A percentile compares a stretch with the other conserved stretches of the same genome.
These are phyloP conservation scores for Elmis aenea DNA, from an alignment of 2,888 invertebrate genomes.

Conservation along the genomic window DNA sequence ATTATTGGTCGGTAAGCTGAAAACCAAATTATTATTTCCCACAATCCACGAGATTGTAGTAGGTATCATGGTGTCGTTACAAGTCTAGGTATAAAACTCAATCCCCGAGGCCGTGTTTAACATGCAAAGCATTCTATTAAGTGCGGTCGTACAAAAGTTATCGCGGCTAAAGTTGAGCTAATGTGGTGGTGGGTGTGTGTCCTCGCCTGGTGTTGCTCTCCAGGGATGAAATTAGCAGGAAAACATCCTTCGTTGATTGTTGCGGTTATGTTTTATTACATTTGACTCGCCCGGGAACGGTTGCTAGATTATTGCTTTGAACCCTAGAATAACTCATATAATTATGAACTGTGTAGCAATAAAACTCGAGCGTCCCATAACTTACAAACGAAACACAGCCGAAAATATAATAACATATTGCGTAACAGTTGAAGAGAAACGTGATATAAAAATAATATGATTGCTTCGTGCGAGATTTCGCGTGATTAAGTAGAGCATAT, in stretches of 20 bases:
- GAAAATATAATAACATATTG: no score
- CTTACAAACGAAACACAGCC: no score
- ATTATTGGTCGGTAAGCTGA: no score
- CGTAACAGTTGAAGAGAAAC: no score
- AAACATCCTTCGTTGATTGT: slow-evolving; percentile 19
- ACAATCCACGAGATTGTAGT: slow-evolving; percentile 21
- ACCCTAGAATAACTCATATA: slow-evolving; percentile 11
- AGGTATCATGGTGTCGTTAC: slow-evolving; percentile 19
- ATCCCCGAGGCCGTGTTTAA: slow-evolving; percentile 22
- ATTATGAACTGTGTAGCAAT: slow-evolving; percentile 13
- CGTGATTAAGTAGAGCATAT: no score
- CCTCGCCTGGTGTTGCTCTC: slow-evolving; percentile 18
- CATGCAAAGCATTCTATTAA: slow-evolving; percentile 25
- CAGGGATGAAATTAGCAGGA: slow-evolving; percentile 18
- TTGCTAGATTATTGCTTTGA: slow-evolving; percentile 16
- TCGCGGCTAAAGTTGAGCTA: slow-evolving; percentile 23
- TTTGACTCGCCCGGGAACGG: slow-evolving; percentile 12
- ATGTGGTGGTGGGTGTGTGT: slow-evolving; percentile 23
- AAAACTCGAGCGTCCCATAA: no score
- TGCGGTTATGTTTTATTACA: slow-evolving; percentile 20
- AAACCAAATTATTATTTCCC: slow-evolving; percentile 22
- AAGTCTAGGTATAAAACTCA: slow-evolving; percentile 20
- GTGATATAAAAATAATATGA: no score
- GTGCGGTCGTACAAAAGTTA: slow-evolving; percentile 26
- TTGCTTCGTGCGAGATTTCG: no score